phyloP scores from a whole-genome alignment of 2,888 invertebrate species.

The Epinotia ramella region DNA sequence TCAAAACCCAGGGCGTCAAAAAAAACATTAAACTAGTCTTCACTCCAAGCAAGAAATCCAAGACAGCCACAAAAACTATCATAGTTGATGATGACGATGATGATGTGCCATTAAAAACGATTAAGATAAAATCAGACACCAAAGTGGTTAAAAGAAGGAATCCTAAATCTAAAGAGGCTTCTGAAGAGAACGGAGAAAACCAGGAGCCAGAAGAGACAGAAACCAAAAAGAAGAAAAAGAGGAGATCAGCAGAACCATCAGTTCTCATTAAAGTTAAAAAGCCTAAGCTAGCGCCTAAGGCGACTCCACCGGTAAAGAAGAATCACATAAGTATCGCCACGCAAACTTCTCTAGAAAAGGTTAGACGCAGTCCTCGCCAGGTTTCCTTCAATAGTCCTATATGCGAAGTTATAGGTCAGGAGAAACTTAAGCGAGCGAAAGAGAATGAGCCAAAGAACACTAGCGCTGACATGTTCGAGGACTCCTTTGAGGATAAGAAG shows the following conservation, averaged over 20 bases:
- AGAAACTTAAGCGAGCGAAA: slow-evolving; percentile 50
- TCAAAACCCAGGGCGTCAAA: slow-evolving; percentile 86
- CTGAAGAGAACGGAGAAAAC: slow-evolving; percentile 64
- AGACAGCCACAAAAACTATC: background rate
- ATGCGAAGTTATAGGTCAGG: slow-evolving; percentile 65
- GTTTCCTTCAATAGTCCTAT: slow-evolving; percentile 77
- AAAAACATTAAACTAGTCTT: slow-evolving; percentile 87
- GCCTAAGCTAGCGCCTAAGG: slow-evolving; percentile 66
- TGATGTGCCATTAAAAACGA: slow-evolving; percentile 49
- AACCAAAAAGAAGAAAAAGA: slow-evolving; percentile 57
- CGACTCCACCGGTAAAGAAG: slow-evolving; percentile 74
- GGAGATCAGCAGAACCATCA: slow-evolving; percentile 70
- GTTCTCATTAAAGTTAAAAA: slow-evolving; percentile 69
- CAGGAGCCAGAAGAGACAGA: slow-evolving; percentile 60
- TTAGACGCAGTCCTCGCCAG: slow-evolving; percentile 63
- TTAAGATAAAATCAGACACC: slow-evolving; percentile 48
- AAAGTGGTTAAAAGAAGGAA: slow-evolving; percentile 51
- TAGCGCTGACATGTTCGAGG: slow-evolving; percentile 79
- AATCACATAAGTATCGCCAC: slow-evolving; percentile 75
- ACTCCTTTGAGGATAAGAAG: slow-evolving; percentile 72
- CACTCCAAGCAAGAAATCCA: slow-evolving; percentile 60
- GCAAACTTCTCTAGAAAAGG: slow-evolving; percentile 71
- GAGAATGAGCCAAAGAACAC: slow-evolving; percentile 61
- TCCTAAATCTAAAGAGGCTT: slow-evolving; percentile 45
- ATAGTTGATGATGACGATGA: slow-evolving; percentile 38